Percentiles rank a stretch among this genome's conserved stretches.
phyloP scores from a whole-genome alignment of 2,113 vertebrate species.

The Corythoichthys haematopterus region DNA sequence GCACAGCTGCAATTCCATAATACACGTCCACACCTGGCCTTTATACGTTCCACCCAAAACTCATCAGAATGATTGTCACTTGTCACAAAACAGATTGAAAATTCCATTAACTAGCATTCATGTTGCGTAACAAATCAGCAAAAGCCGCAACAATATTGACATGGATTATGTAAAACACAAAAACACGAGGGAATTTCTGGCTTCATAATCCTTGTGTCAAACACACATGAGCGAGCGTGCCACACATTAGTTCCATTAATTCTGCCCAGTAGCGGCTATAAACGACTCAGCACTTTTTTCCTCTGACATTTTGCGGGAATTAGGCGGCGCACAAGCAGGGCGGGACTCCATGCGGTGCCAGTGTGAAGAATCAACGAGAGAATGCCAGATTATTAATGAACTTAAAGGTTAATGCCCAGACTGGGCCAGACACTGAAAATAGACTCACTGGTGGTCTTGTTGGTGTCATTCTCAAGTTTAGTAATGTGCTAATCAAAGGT shows the following conservation, averaged over 20 bases:
- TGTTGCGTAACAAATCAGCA: conserved; percentile 5
- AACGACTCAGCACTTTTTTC: conserved; percentile 5
- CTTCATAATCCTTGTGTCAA: conserved; percentile 24
- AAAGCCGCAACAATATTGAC: conserved; percentile 15
- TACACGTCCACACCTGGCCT: background rate
- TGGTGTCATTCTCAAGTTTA: too few relatives aligned
- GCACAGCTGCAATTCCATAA: background rate
- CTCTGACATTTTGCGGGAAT: background rate
- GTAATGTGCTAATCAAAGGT: too few relatives aligned
- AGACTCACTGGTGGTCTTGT: too few relatives aligned
- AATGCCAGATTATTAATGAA: background rate
- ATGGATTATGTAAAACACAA: conserved; percentile 34
- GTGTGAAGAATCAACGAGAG: background rate
- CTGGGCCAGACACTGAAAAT: background rate
- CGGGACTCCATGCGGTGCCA: background rate
- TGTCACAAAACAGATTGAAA: background rate
- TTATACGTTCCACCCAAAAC: background rate
- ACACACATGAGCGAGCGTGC: background rate
- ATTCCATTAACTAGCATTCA: background rate
- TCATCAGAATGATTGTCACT: background rate
- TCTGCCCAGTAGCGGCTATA: background rate
- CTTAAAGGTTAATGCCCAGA: conserved; percentile 2
- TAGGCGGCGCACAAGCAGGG: background rate
- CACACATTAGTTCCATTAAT: conserved; percentile 22
- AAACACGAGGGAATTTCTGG: conserved; percentile 16